phyloP scores from a whole-genome alignment of 1,140 invertebrate genomes.

The Caenorhabditis brenneri region DNA sequence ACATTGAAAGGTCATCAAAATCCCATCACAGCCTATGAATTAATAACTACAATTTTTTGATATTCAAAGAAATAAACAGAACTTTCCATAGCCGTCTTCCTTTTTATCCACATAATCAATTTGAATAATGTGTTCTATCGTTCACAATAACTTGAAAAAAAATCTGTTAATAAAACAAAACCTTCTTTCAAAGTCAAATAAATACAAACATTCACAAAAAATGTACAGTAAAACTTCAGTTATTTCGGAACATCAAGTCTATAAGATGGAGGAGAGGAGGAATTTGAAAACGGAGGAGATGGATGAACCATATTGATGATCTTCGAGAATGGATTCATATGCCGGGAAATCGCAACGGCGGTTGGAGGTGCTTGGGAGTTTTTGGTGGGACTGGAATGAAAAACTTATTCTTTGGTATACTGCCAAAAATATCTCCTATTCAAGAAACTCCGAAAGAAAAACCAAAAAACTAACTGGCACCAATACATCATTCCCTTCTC shows the following conservation, averaged over 20 bases:
- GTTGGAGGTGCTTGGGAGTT: slow-evolving; percentile 7
- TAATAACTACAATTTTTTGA: too few relatives aligned
- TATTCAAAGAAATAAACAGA: too few relatives aligned
- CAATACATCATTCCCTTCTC: slow-evolving; percentile 15
- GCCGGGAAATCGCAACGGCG: not conserved
- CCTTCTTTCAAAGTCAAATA: too few relatives aligned
- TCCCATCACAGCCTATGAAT: too few relatives aligned
- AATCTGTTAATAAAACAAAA: too few relatives aligned
- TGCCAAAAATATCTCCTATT: not conserved
- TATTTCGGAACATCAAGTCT: not conserved
- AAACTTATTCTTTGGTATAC: not conserved
- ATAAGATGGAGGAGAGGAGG: not conserved
- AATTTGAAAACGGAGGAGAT: not conserved
- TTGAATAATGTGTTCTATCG: too few relatives aligned
- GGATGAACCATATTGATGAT: not conserved
- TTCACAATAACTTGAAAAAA: too few relatives aligned
- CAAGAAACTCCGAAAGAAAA: not conserved
- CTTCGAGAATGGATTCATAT: not conserved
- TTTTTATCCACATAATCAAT: too few relatives aligned
- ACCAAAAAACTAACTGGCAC: slow-evolving; percentile 6
- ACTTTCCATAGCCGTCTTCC: too few relatives aligned
- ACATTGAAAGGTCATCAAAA: too few relatives aligned
- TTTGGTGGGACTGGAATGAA: slow-evolving; percentile 8
- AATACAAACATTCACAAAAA: too few relatives aligned
- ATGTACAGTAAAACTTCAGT: too few relatives aligned